A percentile compares a stretch with the other conserved stretches of the same genome.
Conservation (phyloP, 2,888 invertebrate species). For the Eupithecia subumbrata region DNA sequence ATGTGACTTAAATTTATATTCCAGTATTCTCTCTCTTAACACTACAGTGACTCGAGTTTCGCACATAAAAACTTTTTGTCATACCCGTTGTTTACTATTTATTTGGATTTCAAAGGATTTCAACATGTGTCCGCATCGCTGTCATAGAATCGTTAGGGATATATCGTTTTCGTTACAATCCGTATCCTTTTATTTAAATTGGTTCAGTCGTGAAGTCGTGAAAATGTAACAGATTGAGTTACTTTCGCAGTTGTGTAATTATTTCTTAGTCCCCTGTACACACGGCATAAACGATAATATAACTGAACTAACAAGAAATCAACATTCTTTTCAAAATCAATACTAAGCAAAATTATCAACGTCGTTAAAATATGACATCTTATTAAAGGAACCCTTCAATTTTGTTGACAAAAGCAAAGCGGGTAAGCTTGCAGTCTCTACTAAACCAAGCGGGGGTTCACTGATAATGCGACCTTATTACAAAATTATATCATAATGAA, state of each 20-base stretch:
- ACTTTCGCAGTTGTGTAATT: not conserved
- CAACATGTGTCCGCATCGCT: not conserved
- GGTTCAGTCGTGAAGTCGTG: not conserved
- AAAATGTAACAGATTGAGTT: not conserved
- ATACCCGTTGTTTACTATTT: not conserved
- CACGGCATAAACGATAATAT: not conserved
- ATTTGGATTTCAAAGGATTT: not conserved
- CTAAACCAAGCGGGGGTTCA: slow-evolving; percentile 13
- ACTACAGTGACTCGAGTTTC: not conserved
- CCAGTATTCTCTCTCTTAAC: not conserved
- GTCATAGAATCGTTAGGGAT: not conserved
- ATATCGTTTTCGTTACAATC: not conserved
- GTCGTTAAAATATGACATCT: not conserved
- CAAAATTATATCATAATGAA: slow-evolving; percentile 10
- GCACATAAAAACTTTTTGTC: not conserved
- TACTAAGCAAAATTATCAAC: not conserved
- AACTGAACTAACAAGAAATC: not conserved
- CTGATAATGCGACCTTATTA: slow-evolving; percentile 14
- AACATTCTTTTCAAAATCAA: not conserved
- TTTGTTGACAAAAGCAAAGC: slow-evolving; percentile 14
- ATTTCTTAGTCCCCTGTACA: not conserved
- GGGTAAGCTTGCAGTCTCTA: slow-evolving; percentile 5
- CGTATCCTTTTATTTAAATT: not conserved
- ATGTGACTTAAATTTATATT: not conserved
- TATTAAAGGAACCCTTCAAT: not conserved